Base-by-base conservation (phyloP, 2,113 vertebrate genomes). In the Ictalurus furcatus region DNA sequence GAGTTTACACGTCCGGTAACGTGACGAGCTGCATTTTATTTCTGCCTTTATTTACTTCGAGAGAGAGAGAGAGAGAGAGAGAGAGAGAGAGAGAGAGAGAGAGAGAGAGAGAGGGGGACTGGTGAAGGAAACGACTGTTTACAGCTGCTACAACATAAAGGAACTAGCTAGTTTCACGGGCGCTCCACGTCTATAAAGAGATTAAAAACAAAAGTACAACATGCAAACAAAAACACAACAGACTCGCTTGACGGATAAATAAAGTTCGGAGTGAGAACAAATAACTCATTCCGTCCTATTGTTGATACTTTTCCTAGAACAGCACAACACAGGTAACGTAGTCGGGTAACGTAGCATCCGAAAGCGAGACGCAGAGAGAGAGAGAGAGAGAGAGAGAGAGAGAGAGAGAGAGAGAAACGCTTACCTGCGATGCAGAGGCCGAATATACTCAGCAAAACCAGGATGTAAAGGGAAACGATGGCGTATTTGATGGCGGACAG, bases 341-440 rank as follows among this genome's bases (percentile, higher is more conserved):
- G 44, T 44, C 44, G 6, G 44, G 40, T 40, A 4, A 40, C 40
- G 40, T 44, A 44, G 40, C 40, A 4, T 5, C 40, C 40, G 40
- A 44, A 5, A 44, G 40, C 40, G 40, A 44, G 40, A 44, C 40
- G 40, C 40, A 48, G 44, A n/a, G 74, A 58, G 30, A 34, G 21
- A 25, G 6, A 25, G 59, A 85, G 56, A 52, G 44, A 48, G 44
- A n/a, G 74, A 44, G 4, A 44, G 40, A 44, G 40, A 44, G 44
- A 48, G 44, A n/a, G 74, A 58, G 44, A 34, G 21, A 25, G 6
- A 25, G 59, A 85, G 44, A 52, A 37, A n/a, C 23, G 44, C 89
- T 87, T 95, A 96, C 96, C 96, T 95, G 96, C 94, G 84, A 96
- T 92, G 90, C 95, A 95, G 89, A 96, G 95, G 76, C 96, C 96